Conservation (phyloP, 2,113 vertebrate genomes). For the Argyrosomus japonicus region DNA sequence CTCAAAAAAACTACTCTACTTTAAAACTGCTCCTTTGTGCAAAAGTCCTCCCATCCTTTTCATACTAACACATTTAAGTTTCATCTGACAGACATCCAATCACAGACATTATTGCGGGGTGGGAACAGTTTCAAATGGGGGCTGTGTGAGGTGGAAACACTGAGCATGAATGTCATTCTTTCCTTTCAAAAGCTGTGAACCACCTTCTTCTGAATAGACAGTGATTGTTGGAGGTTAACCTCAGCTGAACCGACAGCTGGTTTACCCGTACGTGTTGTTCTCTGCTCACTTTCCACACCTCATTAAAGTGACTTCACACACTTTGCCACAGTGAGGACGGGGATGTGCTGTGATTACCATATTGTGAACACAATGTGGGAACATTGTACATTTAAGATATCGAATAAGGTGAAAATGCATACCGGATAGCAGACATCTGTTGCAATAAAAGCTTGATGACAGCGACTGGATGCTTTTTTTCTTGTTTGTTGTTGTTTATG, state of each 20-base stretch:
- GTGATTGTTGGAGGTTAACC: conserved; percentile 28
- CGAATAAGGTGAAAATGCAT: neutral
- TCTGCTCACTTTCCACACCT: conserved; percentile 11
- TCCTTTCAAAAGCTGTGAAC: neutral
- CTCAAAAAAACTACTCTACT: neutral
- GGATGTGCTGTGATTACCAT: neutral
- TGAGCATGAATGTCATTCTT: neutral
- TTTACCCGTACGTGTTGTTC: neutral
- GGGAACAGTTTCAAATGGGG: neutral
- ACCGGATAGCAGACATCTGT: neutral
- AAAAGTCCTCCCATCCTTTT: conserved; percentile 20
- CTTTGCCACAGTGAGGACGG: neutral
- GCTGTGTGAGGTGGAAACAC: neutral
- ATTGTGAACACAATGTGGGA: neutral
- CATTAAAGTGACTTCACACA: neutral
- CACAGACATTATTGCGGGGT: neutral
- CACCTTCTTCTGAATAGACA: conserved; percentile 16
- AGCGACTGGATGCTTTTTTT: neutral
- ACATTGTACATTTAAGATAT: neutral
- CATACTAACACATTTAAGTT: neutral
- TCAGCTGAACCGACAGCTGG: conserved; percentile 13
- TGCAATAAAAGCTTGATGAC: neutral
- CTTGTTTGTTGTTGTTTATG: neutral
- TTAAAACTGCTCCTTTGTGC: conserved; percentile 5
- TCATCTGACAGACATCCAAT: conserved; percentile 25